Evolutionary conservation across 1,140 invertebrate genomes (phyloP).

Genomic region (Dendrolimus kikuchii): DNA sequence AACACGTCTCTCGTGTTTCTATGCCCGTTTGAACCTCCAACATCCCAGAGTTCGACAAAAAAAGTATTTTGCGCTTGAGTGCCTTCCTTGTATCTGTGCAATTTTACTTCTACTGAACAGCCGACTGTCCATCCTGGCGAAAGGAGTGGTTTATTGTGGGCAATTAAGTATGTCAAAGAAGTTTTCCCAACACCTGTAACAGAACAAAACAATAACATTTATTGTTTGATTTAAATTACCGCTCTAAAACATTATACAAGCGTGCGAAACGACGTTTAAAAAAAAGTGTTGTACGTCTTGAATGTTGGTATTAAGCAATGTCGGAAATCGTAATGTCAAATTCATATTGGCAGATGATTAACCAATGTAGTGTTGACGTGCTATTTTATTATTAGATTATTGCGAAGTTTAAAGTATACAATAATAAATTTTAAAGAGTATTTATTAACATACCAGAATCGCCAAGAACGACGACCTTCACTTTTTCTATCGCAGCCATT

Average conservation of each 20-base stretch:
- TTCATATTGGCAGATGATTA: constrained; percentile 43
- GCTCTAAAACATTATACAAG: constrained; percentile 10
- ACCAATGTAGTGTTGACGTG: constrained; percentile 13
- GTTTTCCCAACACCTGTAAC: constrained; percentile 93
- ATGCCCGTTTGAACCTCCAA: constrained; percentile 94
- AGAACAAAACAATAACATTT: constrained; percentile 8
- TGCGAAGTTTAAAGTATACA: constrained; percentile 14
- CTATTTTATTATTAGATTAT: constrained; percentile 10
- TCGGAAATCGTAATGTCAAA: constrained; percentile 1
- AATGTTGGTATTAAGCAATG: constrained; percentile 36
- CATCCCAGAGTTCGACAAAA: constrained; percentile 97
- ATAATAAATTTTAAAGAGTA: constrained; percentile 5
- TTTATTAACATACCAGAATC: constrained; percentile 83
- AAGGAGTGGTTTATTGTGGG: constrained; percentile 86
- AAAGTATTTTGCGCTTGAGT: constrained; percentile 92
- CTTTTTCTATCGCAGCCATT: constrained; percentile 88
- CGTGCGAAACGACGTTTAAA: background rate
- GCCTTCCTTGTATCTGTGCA: constrained; percentile 96
- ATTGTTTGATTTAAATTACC: constrained; percentile 14
- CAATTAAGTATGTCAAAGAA: constrained; percentile 92
- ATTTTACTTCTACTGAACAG: constrained; percentile 94
- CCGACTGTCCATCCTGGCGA: constrained; percentile 96
- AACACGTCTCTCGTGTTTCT: constrained; percentile 93
- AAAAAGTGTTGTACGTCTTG: constrained; percentile 7
- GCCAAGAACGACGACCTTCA: constrained; percentile 92